Conservation (phyloP, 2,113 vertebrate species). For the Thalassarche chlororhynchos region DNA sequence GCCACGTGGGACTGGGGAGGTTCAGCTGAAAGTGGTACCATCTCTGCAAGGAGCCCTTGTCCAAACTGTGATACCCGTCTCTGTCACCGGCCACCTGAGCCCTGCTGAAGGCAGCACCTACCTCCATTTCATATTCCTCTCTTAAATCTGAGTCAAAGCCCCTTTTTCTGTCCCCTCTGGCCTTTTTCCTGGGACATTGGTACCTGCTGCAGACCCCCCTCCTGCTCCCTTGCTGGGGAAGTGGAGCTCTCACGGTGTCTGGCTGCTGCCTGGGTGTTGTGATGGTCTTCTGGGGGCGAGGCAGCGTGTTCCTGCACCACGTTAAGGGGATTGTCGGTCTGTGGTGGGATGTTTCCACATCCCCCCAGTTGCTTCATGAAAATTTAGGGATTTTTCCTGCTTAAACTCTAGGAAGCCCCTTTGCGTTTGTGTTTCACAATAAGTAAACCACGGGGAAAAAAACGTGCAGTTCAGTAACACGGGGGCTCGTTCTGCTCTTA, state of each 20-base stretch:
- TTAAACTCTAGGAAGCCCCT: background rate
- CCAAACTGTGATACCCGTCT: rapidly evolving
- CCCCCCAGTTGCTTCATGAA: background rate
- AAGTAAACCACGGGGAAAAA: background rate
- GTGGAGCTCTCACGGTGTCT: background rate
- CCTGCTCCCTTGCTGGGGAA: background rate
- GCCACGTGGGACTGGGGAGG: background rate
- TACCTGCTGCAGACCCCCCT: background rate
- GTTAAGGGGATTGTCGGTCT: background rate
- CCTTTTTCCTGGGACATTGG: background rate
- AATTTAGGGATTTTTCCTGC: background rate
- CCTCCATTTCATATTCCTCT: background rate
- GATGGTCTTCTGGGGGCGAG: background rate
- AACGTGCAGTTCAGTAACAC: background rate
- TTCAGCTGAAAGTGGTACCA: background rate
- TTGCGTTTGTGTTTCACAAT: background rate
- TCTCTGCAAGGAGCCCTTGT: background rate
- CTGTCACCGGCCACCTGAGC: background rate
- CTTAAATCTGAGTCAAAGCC: background rate
- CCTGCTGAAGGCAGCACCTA: background rate
- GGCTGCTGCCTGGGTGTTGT: background rate
- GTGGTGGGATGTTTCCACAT: background rate
- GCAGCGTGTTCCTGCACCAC: rapidly evolving
- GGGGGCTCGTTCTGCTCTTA: background rate
- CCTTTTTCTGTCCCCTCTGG: background rate